Conservation (phyloP, 2,888 invertebrate genomes). For the Mellilla xanthometata region DNA sequence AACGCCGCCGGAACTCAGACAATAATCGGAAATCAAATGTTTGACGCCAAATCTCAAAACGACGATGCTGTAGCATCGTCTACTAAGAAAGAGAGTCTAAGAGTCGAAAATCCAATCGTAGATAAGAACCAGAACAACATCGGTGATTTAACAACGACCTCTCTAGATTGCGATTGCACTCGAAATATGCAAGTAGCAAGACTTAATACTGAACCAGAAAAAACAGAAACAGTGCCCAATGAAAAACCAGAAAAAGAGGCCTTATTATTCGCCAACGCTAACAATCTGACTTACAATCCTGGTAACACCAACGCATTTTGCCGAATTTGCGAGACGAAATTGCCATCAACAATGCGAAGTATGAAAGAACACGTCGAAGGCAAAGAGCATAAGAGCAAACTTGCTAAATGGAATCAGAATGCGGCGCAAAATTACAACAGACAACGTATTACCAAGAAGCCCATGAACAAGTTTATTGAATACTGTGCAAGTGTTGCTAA, state of each 20-base stretch:
- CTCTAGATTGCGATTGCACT: too few species aligned
- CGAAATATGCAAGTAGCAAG: too few species aligned
- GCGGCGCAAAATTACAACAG: not conserved
- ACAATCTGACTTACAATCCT: slow-evolving; percentile 36
- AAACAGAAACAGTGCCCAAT: too few species aligned
- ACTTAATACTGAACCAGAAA: too few species aligned
- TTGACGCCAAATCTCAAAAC: too few species aligned
- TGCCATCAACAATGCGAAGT: slow-evolving; percentile 35
- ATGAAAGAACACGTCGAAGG: slow-evolving; percentile 47
- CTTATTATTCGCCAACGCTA: slow-evolving; percentile 31
- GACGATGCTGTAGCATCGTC: too few species aligned
- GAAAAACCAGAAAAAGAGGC: slow-evolving; percentile 15
- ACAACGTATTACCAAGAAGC: slow-evolving; percentile 8
- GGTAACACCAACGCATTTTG: slow-evolving; percentile 36
- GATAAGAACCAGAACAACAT: slow-evolving; percentile 7
- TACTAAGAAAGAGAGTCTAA: too few species aligned
- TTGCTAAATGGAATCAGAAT: slow-evolving; percentile 1
- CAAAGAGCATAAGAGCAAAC: slow-evolving; percentile 35
- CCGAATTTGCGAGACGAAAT: slow-evolving; percentile 32
- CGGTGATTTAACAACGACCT: too few species aligned
- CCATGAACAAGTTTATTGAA: slow-evolving; percentile 13
- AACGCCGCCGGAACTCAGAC: too few species aligned
- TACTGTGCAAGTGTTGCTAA: not conserved
- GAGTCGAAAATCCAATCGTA: too few species aligned
- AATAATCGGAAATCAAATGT: too few species aligned